phyloP scores from a whole-genome alignment of 2,888 invertebrate species.

The Orchesellides sinensis region DNA sequence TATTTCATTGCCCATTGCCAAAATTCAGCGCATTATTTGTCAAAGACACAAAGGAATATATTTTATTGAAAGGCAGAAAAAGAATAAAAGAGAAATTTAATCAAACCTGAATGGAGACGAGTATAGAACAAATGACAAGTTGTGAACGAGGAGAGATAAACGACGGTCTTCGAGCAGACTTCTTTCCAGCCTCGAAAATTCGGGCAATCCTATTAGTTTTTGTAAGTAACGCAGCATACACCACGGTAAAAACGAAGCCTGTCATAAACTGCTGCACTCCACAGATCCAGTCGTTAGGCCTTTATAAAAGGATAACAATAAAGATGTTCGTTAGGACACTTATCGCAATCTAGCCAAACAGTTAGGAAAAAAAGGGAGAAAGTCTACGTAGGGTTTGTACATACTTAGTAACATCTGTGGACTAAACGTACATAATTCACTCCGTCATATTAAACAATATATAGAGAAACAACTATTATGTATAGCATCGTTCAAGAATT shows the following conservation, averaged over 20 bases:
- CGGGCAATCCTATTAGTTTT: constrained; percentile 98
- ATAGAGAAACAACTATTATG: no score
- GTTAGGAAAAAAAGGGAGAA: neutral
- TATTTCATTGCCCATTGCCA: no score
- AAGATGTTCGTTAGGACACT: neutral
- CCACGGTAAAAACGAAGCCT: constrained; percentile 94
- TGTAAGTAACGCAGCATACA: constrained; percentile 96
- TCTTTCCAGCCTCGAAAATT: constrained; percentile 97
- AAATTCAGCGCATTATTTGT: no score
- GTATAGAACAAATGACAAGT: constrained; percentile 90
- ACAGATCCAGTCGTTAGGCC: constrained; percentile 91
- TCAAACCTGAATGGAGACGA: constrained; percentile 90
- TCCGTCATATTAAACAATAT: no score
- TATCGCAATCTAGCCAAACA: neutral
- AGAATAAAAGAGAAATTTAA: constrained; percentile 15
- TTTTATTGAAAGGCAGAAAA: neutral
- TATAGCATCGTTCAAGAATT: no score
- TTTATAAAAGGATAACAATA: constrained; percentile 75
- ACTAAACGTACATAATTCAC: neutral
- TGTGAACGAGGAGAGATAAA: constrained; percentile 96
- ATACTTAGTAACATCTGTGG: neutral
- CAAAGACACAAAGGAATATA: neutral
- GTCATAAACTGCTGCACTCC: constrained; percentile 88
- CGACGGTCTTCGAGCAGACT: constrained; percentile 94
- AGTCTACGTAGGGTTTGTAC: no score